These are phyloP conservation scores for Rotaria magnacalcarata DNA, from an alignment of 2,888 invertebrate species.

Conservation along the genomic window DNA sequence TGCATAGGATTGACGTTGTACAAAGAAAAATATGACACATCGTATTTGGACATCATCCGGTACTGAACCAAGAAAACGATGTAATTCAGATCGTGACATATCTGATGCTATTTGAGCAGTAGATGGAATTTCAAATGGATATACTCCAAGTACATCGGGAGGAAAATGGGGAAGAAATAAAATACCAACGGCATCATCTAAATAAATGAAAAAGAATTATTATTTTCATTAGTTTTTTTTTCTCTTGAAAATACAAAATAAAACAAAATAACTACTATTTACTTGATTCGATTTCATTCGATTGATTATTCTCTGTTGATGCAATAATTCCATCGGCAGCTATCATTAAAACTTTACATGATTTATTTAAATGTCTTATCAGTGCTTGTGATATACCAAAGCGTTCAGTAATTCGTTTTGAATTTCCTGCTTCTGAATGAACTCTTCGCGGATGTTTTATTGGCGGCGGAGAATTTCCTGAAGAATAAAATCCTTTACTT, in stretches of 20 bases:
- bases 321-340: slow-evolving; percentile 50
- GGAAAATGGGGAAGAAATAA: slow-evolving; percentile 49
- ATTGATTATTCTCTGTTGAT: not conserved
- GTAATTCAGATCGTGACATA: not conserved
- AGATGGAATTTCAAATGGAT: slow-evolving; percentile 1
- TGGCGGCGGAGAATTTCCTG: not conserved
- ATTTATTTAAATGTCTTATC: slow-evolving; percentile 47
- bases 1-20: not conserved
- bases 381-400: not conserved
- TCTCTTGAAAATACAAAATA: too few species aligned
- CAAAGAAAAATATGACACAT: slow-evolving; percentile 3
- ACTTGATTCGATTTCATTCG: slow-evolving; percentile 2
- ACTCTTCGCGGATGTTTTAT: not conserved
- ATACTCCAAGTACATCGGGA: not conserved
- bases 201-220: not conserved
- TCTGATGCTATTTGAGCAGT: not conserved
- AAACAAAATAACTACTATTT: not conserved
- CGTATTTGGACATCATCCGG: not conserved
- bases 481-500: slow-evolving; percentile 10
- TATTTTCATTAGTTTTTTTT: not conserved
- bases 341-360: slow-evolving; percentile 49
- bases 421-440: not conserved
- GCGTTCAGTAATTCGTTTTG: not conserved
- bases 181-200: slow-evolving; percentile 47
- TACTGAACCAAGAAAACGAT: slow-evolving; percentile 8